A percentile compares a stretch with the other conserved stretches of the same genome.
These are phyloP conservation scores for Bombus consobrinus DNA, from an alignment of 1,140 invertebrate genomes.

Conservation along the genomic window DNA sequence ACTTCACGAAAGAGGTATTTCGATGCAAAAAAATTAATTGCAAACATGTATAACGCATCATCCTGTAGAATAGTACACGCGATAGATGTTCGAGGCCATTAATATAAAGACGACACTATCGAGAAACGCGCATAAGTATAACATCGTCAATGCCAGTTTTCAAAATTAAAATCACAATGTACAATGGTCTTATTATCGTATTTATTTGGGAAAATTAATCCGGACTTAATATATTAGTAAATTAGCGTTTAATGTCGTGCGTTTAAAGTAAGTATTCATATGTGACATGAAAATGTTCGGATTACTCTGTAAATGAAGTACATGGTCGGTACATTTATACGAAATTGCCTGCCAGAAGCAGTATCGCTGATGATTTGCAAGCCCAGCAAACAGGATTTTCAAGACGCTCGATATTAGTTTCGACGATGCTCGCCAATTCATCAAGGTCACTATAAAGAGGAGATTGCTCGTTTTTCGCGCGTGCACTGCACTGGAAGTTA, in stretches of 20 bases:
- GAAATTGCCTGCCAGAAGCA: constrained; percentile 23
- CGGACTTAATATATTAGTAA: background rate
- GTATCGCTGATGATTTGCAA: constrained; percentile 31
- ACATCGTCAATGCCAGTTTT: background rate
- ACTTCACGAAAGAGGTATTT: too few relatives aligned
- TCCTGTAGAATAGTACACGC: background rate
- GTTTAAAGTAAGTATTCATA: background rate
- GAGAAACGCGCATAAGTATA: too few relatives aligned
- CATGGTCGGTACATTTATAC: background rate
- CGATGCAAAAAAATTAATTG: background rate
- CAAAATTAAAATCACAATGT: background rate
- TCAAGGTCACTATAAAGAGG: constrained; percentile 7
- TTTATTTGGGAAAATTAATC: background rate
- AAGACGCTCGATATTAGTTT: constrained; percentile 29
- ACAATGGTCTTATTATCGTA: background rate
- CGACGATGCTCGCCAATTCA: constrained; percentile 24
- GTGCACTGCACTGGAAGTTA: background rate
- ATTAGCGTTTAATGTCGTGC: background rate
- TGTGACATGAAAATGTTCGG: background rate
- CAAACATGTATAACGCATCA: background rate
- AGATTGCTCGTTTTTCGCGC: constrained; percentile 30
- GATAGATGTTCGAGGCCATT: background rate
- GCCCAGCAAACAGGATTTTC: constrained; percentile 39
- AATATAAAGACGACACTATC: background rate
- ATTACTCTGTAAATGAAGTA: constrained; percentile 13